phyloP scores from a whole-genome alignment of 2,113 vertebrate genomes.

The Eubucco bourcierii region DNA sequence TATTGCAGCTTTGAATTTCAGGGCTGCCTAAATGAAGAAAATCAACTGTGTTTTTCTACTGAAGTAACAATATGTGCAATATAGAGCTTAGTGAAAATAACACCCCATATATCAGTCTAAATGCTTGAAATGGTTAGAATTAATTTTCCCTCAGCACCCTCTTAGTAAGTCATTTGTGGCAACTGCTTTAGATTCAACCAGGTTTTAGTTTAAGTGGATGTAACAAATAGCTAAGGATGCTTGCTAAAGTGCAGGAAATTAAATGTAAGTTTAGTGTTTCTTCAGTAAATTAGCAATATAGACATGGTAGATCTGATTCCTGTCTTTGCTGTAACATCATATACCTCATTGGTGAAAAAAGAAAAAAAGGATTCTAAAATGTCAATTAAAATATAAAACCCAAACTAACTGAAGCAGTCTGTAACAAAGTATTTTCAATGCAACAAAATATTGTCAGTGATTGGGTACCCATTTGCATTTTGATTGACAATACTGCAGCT shows the following conservation, averaged over 20 bases:
- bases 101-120: not conserved
- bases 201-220: not conserved
- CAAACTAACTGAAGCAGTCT: not conserved
- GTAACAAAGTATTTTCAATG: not conserved
- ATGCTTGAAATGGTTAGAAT: not conserved
- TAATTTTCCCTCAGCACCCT: not conserved
- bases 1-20: not conserved
- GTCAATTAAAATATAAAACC: not conserved
- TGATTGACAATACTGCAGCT: not conserved
- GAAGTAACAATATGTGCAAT: not conserved
- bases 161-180: not conserved
- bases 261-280: not conserved
- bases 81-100: not conserved
- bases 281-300: not conserved
- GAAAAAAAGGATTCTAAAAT: not conserved
- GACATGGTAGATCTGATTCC: not conserved
- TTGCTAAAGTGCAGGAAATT: not conserved
- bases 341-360: not conserved
- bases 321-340: not conserved
- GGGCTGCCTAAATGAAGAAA: not conserved
- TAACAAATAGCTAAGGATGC: not conserved
- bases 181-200: not conserved
- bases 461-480: not conserved
- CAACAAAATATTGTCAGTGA: not conserved
- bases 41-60: not conserved